Evolutionary conservation across 2,797 vertebrate species (phyloP).

Genomic region (Chloroceryle inda): DNA sequence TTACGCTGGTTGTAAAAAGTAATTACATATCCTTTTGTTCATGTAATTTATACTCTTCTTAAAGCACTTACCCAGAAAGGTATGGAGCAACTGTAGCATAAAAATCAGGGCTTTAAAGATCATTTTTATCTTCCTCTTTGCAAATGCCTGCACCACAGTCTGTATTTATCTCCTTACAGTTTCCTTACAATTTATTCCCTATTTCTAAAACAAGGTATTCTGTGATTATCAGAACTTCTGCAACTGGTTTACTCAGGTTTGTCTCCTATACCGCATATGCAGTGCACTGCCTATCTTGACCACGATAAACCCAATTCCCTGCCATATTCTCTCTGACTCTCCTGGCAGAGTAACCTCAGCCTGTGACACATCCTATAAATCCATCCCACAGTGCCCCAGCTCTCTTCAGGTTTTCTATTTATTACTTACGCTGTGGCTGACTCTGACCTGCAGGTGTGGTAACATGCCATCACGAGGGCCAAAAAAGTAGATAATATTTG

Average conservation of each 20-base stretch:
- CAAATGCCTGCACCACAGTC: neutral
- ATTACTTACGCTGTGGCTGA: neutral
- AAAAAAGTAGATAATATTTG: neutral
- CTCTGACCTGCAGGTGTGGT: neutral
- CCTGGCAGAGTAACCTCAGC: neutral
- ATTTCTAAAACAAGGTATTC: neutral
- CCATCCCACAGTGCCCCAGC: neutral
- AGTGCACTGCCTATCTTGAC: neutral
- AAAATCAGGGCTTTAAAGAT: constrained; percentile 43
- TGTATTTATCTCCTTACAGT: neutral
- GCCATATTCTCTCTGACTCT: neutral
- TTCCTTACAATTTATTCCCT: neutral
- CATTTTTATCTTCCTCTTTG: constrained; percentile 1
- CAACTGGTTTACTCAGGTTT: neutral
- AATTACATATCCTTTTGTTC: constrained; percentile 69
- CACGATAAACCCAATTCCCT: neutral
- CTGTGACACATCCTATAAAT: neutral
- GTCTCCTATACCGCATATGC: neutral
- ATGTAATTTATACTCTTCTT: constrained; percentile 58
- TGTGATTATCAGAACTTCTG: neutral
- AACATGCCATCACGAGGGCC: neutral
- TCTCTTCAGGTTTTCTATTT: constrained; percentile 25
- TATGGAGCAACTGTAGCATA: constrained; percentile 26
- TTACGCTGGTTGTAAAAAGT: constrained; percentile 62
- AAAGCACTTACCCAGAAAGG: constrained; percentile 60